Evolutionary conservation across 2,888 invertebrate species (phyloP).

Genomic region (Cremastobaeus sp.): DNA sequence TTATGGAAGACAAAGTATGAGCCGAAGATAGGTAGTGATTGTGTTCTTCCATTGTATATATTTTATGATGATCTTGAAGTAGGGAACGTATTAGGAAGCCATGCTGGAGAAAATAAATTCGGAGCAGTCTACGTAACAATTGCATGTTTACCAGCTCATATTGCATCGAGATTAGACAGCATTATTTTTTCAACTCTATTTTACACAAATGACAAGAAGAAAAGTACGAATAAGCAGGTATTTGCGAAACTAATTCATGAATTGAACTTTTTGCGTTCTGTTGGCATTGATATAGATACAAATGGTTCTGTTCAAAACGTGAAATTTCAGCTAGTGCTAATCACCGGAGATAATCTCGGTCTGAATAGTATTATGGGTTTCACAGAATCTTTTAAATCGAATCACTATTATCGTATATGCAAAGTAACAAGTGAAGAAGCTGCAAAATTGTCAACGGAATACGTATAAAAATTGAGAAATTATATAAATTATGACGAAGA

Average conservation of each 20-base stretch:
- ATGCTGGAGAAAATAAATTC: too few relatives aligned
- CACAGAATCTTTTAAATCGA: conserved; percentile 18
- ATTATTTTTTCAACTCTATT: conserved; percentile 38
- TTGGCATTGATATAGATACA: conserved; percentile 19
- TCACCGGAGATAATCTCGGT: conserved; percentile 26
- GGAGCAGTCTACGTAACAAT: conserved; percentile 35
- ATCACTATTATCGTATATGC: conserved; percentile 22
- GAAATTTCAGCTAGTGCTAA: conserved; percentile 29
- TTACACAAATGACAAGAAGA: conserved; percentile 26
- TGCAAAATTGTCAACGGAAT: not conserved
- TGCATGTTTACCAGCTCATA: conserved; percentile 25
- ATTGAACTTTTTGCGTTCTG: conserved; percentile 18
- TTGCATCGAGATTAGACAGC: conserved; percentile 25
- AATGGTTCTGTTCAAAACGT: not conserved
- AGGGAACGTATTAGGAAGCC: conserved; percentile 45
- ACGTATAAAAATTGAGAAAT: not conserved
- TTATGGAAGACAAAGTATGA: too few relatives aligned
- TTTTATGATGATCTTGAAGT: conserved; percentile 37
- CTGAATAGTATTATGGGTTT: conserved; percentile 11
- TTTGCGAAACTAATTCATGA: conserved; percentile 29
- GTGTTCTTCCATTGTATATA: conserved; percentile 24
- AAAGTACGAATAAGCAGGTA: conserved; percentile 21
- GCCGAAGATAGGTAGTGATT: too few relatives aligned
- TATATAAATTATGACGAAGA: not conserved
- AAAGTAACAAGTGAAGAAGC: conserved; percentile 3